These are phyloP conservation scores for Colius striatus DNA, from an alignment of 2,113 vertebrate genomes.

Conservation along the genomic window DNA sequence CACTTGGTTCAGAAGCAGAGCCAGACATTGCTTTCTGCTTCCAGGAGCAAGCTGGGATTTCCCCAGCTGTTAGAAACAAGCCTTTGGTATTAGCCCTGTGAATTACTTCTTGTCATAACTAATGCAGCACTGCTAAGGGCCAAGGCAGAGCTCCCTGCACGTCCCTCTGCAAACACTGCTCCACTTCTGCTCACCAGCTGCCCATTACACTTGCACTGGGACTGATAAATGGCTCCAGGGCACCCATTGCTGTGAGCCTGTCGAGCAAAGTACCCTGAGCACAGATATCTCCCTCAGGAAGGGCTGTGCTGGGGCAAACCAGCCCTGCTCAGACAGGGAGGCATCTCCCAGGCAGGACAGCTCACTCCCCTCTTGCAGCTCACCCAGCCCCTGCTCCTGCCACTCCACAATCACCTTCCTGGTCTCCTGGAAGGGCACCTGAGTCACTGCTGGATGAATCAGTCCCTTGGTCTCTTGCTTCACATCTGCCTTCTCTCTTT, in stretches of 20 bases:
- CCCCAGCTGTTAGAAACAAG: conserved; percentile 1
- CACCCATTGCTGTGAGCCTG: background rate
- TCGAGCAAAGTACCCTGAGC: background rate
- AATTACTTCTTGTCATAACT: conserved; percentile 48
- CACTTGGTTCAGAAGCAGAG: background rate
- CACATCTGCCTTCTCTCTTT: background rate
- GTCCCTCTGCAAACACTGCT: background rate
- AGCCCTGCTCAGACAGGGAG: background rate
- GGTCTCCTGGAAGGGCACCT: too few relatives aligned
- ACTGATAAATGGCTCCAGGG: background rate
- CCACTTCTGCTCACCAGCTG: background rate
- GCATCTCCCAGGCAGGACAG: background rate
- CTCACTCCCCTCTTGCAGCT: accelerated
- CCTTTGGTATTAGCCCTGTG: conserved; percentile 34
- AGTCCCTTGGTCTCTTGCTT: background rate
- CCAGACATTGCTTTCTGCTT: background rate
- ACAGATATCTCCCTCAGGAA: background rate
- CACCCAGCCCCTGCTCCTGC: background rate
- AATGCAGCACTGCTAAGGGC: background rate
- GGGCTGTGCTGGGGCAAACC: background rate
- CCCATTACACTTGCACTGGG: conserved; percentile 26
- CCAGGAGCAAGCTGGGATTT: background rate
- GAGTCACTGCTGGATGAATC: background rate
- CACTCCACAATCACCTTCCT: background rate
- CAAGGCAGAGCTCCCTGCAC: background rate